Evolutionary conservation across 2,888 invertebrate species (phyloP), one percentile per base, ranked within the genome.

Genomic region (Acanthoscelides obtectus): DNA sequence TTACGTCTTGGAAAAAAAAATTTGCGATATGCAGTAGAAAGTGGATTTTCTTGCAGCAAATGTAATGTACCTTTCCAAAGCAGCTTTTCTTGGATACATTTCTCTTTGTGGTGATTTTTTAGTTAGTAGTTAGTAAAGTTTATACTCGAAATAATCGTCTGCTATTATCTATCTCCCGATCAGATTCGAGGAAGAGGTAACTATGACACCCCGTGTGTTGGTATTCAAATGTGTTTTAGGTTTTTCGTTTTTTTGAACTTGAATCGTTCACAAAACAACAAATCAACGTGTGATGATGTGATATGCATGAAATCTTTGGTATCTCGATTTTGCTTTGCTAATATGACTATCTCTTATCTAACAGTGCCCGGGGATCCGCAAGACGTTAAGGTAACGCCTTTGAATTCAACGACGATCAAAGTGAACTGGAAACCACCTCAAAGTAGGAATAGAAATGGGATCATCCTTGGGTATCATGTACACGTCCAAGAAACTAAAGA

Each of bases 291-390:
- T 81, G 81, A 83, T 81, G 83, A 83, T 81, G 83, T 84, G 84
- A 83, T 81, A n/a, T 83, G 84, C 84, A 84, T 85, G 84, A 80
- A 70, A 67, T 66, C 72, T 70, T 69, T 64, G 22, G 65, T 63
- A 25, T 4, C n/a, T n/a, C 12, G 68, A 68, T 12, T 25, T 19
- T 45, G 21, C 22, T 21, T n/a, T 45, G 64, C 69, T 64, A 69
- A 64, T 66, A 25, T 69, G 22, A 19, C 63, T 66, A 67, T 71
- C 71, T 74, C 67, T 72, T 69, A 71, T 75, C 86, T 88, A 88
- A 87, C 91, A 99, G 99, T 99, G 89, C 99, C 99, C 80, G 98
- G 98, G 77, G 95, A 97, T 87, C 99, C 99, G 68, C 94, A 95
- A 86, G 94, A 96, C 82, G 96, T 99, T 76, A 93, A 93, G 86